Evolutionary conservation across 2,797 vertebrate genomes (phyloP).

Genomic region (Anas georgica): DNA sequence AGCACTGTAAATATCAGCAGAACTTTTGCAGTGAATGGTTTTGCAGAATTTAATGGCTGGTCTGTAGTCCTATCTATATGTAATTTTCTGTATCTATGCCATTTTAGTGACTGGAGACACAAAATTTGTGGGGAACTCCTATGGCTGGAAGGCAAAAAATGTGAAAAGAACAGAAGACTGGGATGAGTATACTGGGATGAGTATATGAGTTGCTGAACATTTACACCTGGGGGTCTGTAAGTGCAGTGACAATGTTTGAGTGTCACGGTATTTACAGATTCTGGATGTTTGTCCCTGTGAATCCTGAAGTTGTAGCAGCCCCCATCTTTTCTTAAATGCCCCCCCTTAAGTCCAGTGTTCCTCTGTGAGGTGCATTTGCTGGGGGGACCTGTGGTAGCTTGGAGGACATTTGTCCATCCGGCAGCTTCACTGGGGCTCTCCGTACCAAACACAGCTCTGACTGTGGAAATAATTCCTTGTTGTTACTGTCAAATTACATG

Average conservation of each 20-base stretch:
- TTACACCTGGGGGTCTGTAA: not conserved
- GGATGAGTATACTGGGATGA: not conserved
- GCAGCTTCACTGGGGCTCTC: not conserved
- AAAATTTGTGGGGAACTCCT: not conserved
- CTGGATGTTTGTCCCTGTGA: not conserved
- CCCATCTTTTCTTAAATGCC: not conserved
- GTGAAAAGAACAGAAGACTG: not conserved
- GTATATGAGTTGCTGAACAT: not conserved
- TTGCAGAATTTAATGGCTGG: not conserved
- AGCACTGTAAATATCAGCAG: not conserved
- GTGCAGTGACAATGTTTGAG: not conserved
- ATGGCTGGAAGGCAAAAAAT: not conserved
- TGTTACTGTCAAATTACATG: not conserved
- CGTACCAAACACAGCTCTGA: not conserved
- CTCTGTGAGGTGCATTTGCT: not conserved
- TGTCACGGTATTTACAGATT: not conserved
- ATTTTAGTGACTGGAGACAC: constrained; percentile 54
- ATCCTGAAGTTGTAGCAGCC: not conserved
- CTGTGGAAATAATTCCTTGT: not conserved
- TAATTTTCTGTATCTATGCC: not conserved
- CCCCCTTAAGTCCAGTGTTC: not conserved
- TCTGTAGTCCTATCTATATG: not conserved
- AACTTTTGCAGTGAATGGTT: not conserved
- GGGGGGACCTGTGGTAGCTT: accelerated
- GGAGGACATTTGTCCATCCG: not conserved